Evolutionary conservation across 2,888 invertebrate species (phyloP).

Genomic region (Lordiphosa andalusiaca): DNA sequence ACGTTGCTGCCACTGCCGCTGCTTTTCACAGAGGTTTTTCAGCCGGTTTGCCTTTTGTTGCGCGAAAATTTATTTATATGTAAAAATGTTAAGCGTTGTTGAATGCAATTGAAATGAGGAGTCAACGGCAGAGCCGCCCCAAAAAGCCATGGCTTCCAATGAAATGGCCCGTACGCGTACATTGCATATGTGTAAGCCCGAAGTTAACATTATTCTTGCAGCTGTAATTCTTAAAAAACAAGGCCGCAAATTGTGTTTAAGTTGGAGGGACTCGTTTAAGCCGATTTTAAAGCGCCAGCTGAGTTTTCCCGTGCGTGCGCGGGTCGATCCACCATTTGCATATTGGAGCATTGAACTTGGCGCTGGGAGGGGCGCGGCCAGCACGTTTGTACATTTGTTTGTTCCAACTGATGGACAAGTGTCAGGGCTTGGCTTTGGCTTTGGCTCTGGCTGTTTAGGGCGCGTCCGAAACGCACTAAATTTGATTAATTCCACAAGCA

Average conservation of each 20-base stretch:
- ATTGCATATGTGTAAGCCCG: constrained; percentile 39
- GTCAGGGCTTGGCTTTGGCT: constrained; percentile 59
- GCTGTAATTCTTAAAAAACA: constrained; percentile 64
- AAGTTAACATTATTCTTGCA: constrained; percentile 54
- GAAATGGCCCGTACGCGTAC: not conserved
- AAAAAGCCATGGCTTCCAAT: constrained; percentile 4
- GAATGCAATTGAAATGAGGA: constrained; percentile 68
- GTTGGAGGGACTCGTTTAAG: constrained; percentile 37
- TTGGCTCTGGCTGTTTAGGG: constrained; percentile 29
- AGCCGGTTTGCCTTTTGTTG: constrained; percentile 48
- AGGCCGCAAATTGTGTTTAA: constrained; percentile 49
- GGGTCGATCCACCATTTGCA: constrained; percentile 53
- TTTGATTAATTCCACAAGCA: constrained; percentile 58
- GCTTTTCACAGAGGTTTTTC: constrained; percentile 23
- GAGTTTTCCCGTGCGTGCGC: constrained; percentile 44
- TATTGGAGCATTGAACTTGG: constrained; percentile 71
- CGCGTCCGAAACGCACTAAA: constrained; percentile 53
- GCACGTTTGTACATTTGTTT: constrained; percentile 69
- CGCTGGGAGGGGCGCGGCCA: constrained; percentile 36
- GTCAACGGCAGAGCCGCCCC: constrained; percentile 27
- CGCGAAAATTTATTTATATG: constrained; percentile 56
- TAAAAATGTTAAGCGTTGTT: constrained; percentile 64
- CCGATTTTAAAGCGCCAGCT: constrained; percentile 38
- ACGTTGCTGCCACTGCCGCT: constrained; percentile 18
- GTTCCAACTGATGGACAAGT: constrained; percentile 66